Base-by-base conservation (phyloP, 2,113 vertebrate species). In the Oncorhynchus kisutch region DNA sequence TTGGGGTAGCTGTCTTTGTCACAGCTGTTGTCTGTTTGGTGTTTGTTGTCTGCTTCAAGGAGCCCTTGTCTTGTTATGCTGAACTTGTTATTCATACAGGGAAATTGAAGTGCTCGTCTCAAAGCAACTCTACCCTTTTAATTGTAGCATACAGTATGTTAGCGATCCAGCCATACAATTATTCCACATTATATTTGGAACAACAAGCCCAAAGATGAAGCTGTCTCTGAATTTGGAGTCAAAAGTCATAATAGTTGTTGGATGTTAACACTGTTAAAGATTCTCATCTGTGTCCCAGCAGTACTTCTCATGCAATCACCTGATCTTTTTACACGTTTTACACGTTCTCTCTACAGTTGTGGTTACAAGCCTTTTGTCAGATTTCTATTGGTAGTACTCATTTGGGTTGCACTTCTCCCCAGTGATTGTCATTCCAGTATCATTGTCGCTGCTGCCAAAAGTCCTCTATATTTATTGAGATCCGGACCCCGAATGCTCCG, bases 381-480 rank as follows among this genome's bases (percentile, higher is more conserved):
- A 67, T 20, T 45, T 76, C 65, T 74, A 74, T 71, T 27, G 73
- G 69, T 68, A 29, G 9, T 0, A 64, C 54, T 62, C 71, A 57
- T 71, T 68, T 20, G 16, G 31, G 20, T 31, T 45, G 20, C 67
- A 62, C 25, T 45, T 70, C 1, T 67, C 24, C 6, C 39, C 9
- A 45, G 39, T 45, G 39, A 45, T 45, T 45, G 39, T 45, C 39
- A 45, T 45, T 45, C 39, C 39, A 45, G 39, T 45, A 9, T 45
- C 9, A 45, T 45, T 45, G 39, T 45, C 9, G 9, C 39, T 45
- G 39, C 39, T 12, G 39, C 39, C 39, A 45, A 45, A 45, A 45
- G 39, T 45, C 39, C 39, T 45, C 39, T 45, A 77, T 76, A 74
- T 86, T 82, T 74, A 79, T 78, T 70, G 70, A 81, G 73, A 71